A percentile compares a stretch with the other conserved stretches of the same genome.
Evolutionary conservation across 2,888 invertebrate genomes (phyloP).

Genomic region (Apeira syringaria): DNA sequence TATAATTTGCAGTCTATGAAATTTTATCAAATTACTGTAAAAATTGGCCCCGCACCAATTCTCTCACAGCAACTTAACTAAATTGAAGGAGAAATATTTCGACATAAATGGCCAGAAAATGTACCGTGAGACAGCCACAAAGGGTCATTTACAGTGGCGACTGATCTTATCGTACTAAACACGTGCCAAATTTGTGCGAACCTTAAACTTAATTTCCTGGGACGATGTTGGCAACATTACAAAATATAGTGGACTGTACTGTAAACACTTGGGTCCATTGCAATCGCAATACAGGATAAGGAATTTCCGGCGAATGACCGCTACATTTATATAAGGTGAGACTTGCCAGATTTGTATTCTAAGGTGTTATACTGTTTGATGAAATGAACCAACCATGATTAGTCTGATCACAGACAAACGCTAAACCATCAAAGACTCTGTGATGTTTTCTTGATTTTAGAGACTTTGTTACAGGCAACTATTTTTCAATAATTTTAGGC

Average conservation of each 20-base stretch:
- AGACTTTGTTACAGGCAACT: too few relatives aligned
- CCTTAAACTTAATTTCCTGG: constrained; percentile 36
- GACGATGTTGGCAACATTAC: constrained; percentile 29
- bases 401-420: not conserved
- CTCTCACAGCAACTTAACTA: constrained; percentile 15
- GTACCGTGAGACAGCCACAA: constrained; percentile 26
- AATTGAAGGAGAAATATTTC: constrained; percentile 26
- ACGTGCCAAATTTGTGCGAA: constrained; percentile 35
- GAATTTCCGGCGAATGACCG: not conserved
- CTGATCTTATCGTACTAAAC: constrained; percentile 33
- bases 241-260: constrained; percentile 8
- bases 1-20: not conserved
- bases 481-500: too few relatives aligned
- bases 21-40: constrained; percentile 1
- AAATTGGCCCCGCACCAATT: constrained; percentile 25
- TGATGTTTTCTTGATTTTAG: not conserved
- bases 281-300: not conserved
- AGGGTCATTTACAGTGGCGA: constrained; percentile 30
- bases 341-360: too few relatives aligned
- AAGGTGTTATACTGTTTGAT: not conserved
- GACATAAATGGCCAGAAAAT: constrained; percentile 20
- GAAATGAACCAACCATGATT: not conserved
- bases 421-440: not conserved
- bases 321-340: not conserved
- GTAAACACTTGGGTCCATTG: not conserved